Evolutionary conservation across 2,797 vertebrate species (phyloP), one percentile per base, ranked within the genome.

Genomic region (Catostomus latipinnis): DNA sequence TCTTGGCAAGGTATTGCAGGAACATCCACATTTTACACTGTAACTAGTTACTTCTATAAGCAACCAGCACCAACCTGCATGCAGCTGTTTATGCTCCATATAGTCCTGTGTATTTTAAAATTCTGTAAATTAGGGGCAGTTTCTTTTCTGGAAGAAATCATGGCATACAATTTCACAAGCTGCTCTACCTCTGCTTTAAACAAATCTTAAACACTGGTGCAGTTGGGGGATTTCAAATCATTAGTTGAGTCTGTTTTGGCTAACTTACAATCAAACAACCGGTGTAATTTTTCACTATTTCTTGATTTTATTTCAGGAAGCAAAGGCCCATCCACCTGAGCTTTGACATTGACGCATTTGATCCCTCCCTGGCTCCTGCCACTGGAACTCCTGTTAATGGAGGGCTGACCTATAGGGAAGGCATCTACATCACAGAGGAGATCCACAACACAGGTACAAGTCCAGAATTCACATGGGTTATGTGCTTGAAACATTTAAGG

Each of bases 401-500:
- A n/a, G 98, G 98, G 61, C 71, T 99, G 88, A 99, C 97, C n/a
- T 99, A 99, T 87, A 96, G 98, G 88, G 98, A 99, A 91, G 98
- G 98, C 78, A 95, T 99, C 90, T 99, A 97, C 89, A 93, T 99
- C 86, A 90, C 96, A 10, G 98, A 99, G 89, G 98, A 99, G 89
- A 95, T 99, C 87, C 95, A 99, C 73, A 98, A 96, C 89, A 98
- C 98, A 90, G 98, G 98, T 98, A 93, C 22, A 58, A 6, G 34
- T 53, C 56, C 48, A 61, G 22, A 34, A 34, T 4, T 22, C 22
- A 2, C 22, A 22, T 22, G 2, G 22, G 22, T 22, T 22, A 22
- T 34, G 34, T 34, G 34, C 34, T 34, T 34, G 34, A 34, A 34
- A 34, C 34, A 34, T 34, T 34, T 34, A 34, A 34, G 34, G 34